A percentile compares a stretch with the other conserved stretches of the same genome.
phyloP scores from a whole-genome alignment of 2,888 invertebrate species.

The Trachelus troglodyta region DNA sequence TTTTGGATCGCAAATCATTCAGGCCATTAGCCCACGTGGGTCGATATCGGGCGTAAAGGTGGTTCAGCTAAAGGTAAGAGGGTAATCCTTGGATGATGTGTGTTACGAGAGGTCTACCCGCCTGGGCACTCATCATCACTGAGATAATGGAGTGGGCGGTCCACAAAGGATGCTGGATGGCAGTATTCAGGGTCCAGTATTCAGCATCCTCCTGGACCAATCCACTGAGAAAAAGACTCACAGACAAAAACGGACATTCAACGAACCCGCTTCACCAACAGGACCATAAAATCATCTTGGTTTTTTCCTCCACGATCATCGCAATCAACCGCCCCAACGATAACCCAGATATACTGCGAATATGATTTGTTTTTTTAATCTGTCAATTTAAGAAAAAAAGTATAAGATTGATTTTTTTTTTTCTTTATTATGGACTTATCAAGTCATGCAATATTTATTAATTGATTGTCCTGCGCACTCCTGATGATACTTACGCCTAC shows the following conservation, averaged over 20 bases:
- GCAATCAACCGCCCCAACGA: no score
- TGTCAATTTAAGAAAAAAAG: no score
- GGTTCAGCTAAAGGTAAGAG: constrained; percentile 28
- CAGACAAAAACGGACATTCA: constrained; percentile 58
- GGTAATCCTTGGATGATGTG: constrained; percentile 56
- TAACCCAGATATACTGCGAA: no score
- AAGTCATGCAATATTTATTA: no score
- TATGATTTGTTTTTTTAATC: no score
- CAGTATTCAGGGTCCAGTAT: constrained; percentile 31
- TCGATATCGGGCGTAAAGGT: constrained; percentile 38
- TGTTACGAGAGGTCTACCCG: constrained; percentile 57
- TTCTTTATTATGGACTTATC: no score
- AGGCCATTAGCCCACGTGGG: constrained; percentile 53
- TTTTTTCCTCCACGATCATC: constrained; percentile 29
- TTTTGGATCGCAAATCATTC: constrained; percentile 59
- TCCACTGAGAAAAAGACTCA: constrained; percentile 37
- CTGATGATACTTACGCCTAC: no score
- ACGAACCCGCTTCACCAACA: constrained; percentile 49
- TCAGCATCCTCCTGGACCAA: constrained; percentile 27
- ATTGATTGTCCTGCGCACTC: no score
- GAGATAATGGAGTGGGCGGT: constrained; percentile 65
- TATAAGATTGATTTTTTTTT: no score
- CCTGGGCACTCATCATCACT: constrained; percentile 65
- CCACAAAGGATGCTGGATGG: constrained; percentile 50
- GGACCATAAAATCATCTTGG: constrained; percentile 58